Conservation (phyloP, 2,888 invertebrate species). For the Coremacera marginata region DNA sequence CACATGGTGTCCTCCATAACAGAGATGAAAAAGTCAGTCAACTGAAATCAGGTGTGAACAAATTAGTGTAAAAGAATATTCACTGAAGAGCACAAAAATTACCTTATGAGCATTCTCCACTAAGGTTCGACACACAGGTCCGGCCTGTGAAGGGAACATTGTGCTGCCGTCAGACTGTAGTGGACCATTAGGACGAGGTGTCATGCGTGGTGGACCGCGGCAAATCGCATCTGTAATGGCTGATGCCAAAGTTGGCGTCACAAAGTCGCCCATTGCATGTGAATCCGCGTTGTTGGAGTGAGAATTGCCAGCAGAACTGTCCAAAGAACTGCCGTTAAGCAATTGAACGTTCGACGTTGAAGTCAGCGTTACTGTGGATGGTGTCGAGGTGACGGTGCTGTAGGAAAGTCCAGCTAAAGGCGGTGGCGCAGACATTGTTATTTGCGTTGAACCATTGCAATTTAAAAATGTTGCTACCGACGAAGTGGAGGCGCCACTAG, state of each 20-base stretch:
- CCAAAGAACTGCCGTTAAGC: background rate
- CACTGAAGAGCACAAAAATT: conserved; percentile 34
- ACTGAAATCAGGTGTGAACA: conserved; percentile 64
- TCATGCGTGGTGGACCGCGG: conserved; percentile 69
- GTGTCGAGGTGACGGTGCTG: conserved; percentile 19
- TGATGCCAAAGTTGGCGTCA: conserved; percentile 59
- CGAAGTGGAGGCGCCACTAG: conserved; percentile 14
- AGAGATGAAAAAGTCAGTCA: conserved; percentile 78
- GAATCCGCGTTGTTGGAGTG: conserved; percentile 46
- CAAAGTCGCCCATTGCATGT: conserved; percentile 69
- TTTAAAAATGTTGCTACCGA: conserved; percentile 35
- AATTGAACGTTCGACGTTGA: conserved; percentile 1
- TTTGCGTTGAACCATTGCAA: conserved; percentile 35
- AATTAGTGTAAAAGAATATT: background rate
- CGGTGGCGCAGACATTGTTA: conserved; percentile 54
- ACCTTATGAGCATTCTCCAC: conserved; percentile 76
- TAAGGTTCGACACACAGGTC: conserved; percentile 73
- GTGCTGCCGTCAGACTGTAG: conserved; percentile 68
- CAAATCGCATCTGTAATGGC: conserved; percentile 63
- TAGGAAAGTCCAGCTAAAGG: conserved; percentile 60
- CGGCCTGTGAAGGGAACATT: conserved; percentile 71
- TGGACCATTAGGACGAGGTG: conserved; percentile 70
- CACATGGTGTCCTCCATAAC: conserved; percentile 77
- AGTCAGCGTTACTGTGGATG: conserved; percentile 29
- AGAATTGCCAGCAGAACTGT: background rate